phyloP scores from a whole-genome alignment of 2,797 vertebrate genomes.

The Bufotes viridis region DNA sequence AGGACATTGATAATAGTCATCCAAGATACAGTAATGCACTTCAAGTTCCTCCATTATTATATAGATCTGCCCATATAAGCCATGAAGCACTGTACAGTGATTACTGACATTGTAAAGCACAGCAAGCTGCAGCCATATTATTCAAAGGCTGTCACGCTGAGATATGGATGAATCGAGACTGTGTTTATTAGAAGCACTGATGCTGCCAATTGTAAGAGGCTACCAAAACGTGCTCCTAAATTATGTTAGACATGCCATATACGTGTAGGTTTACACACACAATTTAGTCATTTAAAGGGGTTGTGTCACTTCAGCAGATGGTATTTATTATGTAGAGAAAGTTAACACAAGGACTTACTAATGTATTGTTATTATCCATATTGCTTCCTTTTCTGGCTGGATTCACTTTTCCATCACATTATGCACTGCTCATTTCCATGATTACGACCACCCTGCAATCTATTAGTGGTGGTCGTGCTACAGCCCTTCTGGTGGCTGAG shows the following conservation, averaged over 20 bases:
- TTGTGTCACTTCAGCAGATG: no score
- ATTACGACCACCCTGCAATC: no score
- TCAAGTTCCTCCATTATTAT: background rate
- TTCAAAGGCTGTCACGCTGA: background rate
- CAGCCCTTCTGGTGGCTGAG: no score
- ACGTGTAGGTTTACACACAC: background rate
- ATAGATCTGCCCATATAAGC: background rate
- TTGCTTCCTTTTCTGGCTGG: no score
- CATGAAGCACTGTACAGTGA: background rate
- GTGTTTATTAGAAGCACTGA: background rate
- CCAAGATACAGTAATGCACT: background rate
- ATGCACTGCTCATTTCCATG: no score
- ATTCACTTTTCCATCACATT: no score
- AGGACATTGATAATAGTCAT: constrained; percentile 4
- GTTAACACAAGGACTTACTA: no score
- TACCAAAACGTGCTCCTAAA: background rate
- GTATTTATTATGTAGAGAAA: no score
- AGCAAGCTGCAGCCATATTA: background rate
- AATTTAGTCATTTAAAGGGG: no score
- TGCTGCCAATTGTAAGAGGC: background rate
- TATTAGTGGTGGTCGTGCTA: no score
- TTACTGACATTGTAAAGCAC: constrained; percentile 3
- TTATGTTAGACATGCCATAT: background rate
- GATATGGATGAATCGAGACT: background rate
- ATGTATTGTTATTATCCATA: no score